These are phyloP conservation scores for Lasioglossum leucozonium DNA, from an alignment of 2,888 invertebrate species.

Conservation along the genomic window DNA sequence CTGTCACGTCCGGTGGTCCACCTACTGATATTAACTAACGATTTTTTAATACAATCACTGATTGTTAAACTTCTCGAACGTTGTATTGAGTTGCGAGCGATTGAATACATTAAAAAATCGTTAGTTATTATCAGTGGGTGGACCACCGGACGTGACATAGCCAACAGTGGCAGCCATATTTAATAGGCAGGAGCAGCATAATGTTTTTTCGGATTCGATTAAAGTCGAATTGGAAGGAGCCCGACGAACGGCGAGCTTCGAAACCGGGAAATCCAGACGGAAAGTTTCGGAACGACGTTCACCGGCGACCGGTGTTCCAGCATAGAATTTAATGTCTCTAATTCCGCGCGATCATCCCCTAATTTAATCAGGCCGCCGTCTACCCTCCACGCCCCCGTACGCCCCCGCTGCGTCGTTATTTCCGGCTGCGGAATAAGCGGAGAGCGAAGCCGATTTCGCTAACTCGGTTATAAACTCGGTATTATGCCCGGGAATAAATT, in stretches of 20 bases:
- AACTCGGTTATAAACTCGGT: constrained; percentile 81
- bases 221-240: neutral
- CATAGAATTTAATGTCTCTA: constrained; percentile 82
- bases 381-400: neutral
- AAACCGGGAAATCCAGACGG: constrained; percentile 11
- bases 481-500: constrained; percentile 74
- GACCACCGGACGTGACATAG: too few relatives aligned
- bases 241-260: neutral
- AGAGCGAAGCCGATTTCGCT: constrained; percentile 75
- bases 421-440: constrained; percentile 59
- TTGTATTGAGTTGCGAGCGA: too few relatives aligned
- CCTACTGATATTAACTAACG: too few relatives aligned
- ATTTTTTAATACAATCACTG: too few relatives aligned
- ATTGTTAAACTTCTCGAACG: too few relatives aligned
- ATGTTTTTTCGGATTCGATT: neutral
- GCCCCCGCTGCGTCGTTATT: constrained; percentile 62
- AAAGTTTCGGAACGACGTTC: constrained; percentile 27
- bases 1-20: too few relatives aligned
- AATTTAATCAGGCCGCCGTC: constrained; percentile 81
- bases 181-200: neutral
- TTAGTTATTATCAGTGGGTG: too few relatives aligned
- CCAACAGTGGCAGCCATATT: neutral
- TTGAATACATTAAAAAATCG: too few relatives aligned
- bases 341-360: constrained; percentile 82
- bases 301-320: constrained; percentile 33